These are phyloP conservation scores for Diglossa cyanea DNA, from an alignment of 2,797 vertebrate species.

Conservation along the genomic window DNA sequence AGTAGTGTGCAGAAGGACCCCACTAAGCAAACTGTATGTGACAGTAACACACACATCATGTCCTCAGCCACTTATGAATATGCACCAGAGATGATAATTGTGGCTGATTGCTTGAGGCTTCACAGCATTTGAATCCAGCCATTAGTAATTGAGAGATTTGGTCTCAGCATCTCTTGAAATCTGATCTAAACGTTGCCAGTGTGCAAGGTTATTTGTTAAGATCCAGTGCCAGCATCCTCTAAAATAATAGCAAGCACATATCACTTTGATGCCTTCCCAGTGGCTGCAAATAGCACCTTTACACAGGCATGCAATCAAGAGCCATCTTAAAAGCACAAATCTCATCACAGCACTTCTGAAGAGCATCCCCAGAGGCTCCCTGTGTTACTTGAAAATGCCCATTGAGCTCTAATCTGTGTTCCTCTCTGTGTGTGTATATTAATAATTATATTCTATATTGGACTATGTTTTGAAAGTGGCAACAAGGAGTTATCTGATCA, in stretches of 20 bases:
- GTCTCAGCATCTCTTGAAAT: not conserved
- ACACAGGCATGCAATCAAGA: not conserved
- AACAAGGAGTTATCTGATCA: not conserved
- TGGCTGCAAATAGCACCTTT: not conserved
- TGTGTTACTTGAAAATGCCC: not conserved
- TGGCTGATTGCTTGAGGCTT: not conserved
- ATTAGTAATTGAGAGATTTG: not conserved
- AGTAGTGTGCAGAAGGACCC: not conserved
- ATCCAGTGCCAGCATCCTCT: not conserved
- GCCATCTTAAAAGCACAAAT: not conserved
- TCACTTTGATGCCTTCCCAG: not conserved
- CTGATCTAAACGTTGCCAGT: not conserved
- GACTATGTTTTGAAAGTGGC: not conserved
- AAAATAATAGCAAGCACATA: not conserved
- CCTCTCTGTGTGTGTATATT: accelerated
- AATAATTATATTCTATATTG: not conserved
- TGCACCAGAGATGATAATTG: not conserved
- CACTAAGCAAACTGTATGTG: not conserved
- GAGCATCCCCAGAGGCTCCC: not conserved
- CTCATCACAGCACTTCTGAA: not conserved
- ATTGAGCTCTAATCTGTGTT: not conserved
- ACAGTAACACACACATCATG: not conserved
- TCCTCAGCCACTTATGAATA: not conserved
- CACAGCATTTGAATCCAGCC: not conserved
- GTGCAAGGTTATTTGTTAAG: not conserved